Base-by-base conservation (phyloP, 2,113 vertebrate genomes). In the Campylorhamphus procurvoides region DNA sequence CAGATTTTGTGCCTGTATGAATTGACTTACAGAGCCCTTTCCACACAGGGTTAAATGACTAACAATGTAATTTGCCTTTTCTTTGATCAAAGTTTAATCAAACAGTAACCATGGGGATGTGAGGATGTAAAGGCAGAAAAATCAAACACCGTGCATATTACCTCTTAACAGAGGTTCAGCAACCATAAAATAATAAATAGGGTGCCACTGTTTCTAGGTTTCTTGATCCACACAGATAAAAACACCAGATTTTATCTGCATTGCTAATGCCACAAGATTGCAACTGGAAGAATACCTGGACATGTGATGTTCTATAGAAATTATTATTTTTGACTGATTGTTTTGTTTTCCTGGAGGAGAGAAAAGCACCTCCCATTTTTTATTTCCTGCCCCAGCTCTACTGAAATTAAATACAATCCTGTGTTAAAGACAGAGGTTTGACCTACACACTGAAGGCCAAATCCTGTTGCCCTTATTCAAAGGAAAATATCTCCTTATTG, bases 51-150 rank as follows among this genome's bases (percentile, higher is more conserved):
- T 96, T 84, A 93, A 84, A 67, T 37, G 90, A 83, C 87, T 76
- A 89, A 59, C 63, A 78, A 78, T 6, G 46, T 74, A 77, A 92
- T 92, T 86, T 75, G 19, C 47, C 52, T 93, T 94, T 73, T 88
- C 94, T 93, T 91, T 95, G 92, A 92, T 94, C 59, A 86, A 84
- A 96, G 72, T 94, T 96, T 93, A 93, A 96, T 94, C 85, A 93
- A 96, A 95, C 35, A 90, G 93, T 97, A 95, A 96, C 94, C 85
- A 93, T 92, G 90, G 95, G 72, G 76, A 94, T 88, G 39, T 53
- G 42, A 90, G 74, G 87, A 86, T 94, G 60, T 66, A 84, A 89
- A 95, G 56, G 87, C 85, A 96, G 90, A 92, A 90, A 93, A 97
- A 94, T 90, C 93, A 96, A 96, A 67, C 64, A 88, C 68, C 60